Evolutionary conservation across 2,797 vertebrate genomes (phyloP).

Genomic region (Poecilia picta): DNA sequence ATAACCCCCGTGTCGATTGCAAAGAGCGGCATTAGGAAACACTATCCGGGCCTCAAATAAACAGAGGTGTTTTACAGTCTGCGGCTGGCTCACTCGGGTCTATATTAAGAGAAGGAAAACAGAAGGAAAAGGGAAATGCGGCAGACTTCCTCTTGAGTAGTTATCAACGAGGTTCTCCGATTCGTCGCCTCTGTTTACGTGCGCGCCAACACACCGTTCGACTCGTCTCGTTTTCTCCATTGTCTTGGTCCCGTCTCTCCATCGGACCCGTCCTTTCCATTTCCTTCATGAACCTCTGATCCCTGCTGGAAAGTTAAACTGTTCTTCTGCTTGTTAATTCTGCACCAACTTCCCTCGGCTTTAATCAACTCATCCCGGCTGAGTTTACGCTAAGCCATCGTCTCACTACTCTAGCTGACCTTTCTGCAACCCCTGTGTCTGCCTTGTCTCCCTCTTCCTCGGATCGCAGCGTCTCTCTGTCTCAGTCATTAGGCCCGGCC

Average conservation of each 20-base stretch:
- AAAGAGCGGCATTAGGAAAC: conserved; percentile 33
- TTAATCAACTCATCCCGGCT: conserved; percentile 19
- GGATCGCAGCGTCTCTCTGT: conserved; percentile 11
- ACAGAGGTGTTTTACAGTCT: conserved; percentile 21
- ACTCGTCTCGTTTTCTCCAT: conserved; percentile 27
- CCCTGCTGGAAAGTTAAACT: conserved; percentile 36
- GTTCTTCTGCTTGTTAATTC: conserved; percentile 49
- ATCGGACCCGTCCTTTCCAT: conserved; percentile 16
- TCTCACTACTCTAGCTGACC: conserved; percentile 23
- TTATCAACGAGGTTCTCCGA: conserved; percentile 17
- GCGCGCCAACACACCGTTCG: conserved; percentile 12
- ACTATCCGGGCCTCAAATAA: conserved; percentile 28
- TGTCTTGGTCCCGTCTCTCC: conserved; percentile 16
- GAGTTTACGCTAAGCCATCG: conserved; percentile 23
- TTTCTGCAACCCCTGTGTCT: conserved; percentile 13
- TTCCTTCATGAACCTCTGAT: conserved; percentile 18
- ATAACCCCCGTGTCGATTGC: conserved; percentile 37
- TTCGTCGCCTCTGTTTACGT: conserved; percentile 18
- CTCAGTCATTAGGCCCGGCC: conserved; percentile 27
- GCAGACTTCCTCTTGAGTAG: conserved; percentile 45
- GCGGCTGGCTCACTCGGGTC: conserved; percentile 17
- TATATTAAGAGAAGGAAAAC: conserved; percentile 35
- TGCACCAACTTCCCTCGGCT: conserved; percentile 23
- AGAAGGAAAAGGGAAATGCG: conserved; percentile 55
- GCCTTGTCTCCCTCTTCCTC: conserved; percentile 7